phyloP scores from a whole-genome alignment of 2,113 vertebrate species.

The Rhinoderma darwinii region DNA sequence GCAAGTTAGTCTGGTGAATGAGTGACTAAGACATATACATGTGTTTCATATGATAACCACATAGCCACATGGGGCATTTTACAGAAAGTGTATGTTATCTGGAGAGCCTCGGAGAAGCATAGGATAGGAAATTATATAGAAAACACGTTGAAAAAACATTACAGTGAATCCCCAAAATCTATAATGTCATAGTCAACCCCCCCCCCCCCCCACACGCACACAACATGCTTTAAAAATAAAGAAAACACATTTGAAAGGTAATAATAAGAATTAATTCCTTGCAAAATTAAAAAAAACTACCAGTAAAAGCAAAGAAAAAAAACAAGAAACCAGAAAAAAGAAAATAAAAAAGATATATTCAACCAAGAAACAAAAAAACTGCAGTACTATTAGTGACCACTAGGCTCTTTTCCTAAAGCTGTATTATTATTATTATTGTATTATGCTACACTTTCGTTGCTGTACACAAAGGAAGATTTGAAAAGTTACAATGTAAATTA shows the following conservation, averaged over 20 bases:
- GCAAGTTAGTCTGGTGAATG: neutral
- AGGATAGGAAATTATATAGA: neutral
- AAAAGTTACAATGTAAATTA: too few relatives aligned
- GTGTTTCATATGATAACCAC: conserved; percentile 6
- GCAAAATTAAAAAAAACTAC: neutral
- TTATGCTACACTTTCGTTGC: too few relatives aligned
- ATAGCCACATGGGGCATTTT: neutral
- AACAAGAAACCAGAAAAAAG: neutral
- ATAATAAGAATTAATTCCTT: neutral
- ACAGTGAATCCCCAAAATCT: neutral
- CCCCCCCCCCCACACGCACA: neutral
- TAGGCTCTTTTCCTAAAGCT: too few relatives aligned
- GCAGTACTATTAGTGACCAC: neutral
- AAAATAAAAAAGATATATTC: neutral
- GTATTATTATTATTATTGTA: too few relatives aligned
- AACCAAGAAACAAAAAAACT: neutral
- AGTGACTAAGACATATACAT: neutral
- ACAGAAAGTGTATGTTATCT: neutral
- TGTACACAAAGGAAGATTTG: too few relatives aligned
- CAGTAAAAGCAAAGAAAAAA: neutral
- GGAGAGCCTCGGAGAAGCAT: neutral
- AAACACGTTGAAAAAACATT: neutral
- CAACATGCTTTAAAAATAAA: neutral
- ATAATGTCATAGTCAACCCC: neutral
- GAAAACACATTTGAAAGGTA: neutral